phyloP scores from a whole-genome alignment of 1,140 invertebrate genomes.

The Teleogryllus occipitalis region DNA sequence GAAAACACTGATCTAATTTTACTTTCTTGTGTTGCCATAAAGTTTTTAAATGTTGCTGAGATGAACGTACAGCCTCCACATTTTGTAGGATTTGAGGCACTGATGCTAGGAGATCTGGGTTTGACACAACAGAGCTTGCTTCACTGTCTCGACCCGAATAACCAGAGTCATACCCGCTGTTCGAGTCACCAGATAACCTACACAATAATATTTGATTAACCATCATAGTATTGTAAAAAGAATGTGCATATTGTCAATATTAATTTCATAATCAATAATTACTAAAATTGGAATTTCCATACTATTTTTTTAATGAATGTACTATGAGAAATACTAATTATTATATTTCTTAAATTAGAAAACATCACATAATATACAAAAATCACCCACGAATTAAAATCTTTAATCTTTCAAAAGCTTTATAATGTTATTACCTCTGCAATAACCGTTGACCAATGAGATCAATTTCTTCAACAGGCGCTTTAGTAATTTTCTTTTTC shows the following conservation, averaged over 20 bases:
- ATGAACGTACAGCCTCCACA: constrained; percentile 73
- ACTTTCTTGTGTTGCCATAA: constrained; percentile 89
- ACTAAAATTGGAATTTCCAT: no score
- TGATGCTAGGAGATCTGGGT: constrained; percentile 59
- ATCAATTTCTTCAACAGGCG: constrained; percentile 88
- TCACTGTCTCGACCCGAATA: constrained; percentile 48
- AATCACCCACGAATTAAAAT: no score
- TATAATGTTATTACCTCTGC: constrained; percentile 44
- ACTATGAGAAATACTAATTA: no score
- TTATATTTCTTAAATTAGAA: no score
- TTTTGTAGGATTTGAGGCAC: constrained; percentile 62
- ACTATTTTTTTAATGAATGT: no score
- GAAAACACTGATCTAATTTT: constrained; percentile 91
- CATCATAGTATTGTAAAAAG: no score
- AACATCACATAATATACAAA: no score
- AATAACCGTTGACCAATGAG: constrained; percentile 56
- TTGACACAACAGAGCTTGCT: constrained; percentile 49
- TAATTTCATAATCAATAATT: no score
- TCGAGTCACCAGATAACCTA: constrained; percentile 34
- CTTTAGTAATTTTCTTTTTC: constrained; percentile 86
- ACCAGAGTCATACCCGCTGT: constrained; percentile 44
- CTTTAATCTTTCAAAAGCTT: no score
- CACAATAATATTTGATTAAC: constrained; percentile 11
- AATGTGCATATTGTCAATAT: no score
- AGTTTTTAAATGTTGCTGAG: constrained; percentile 82